Conservation (phyloP, 2,888 invertebrate genomes). For the Apodemia mormo region DNA sequence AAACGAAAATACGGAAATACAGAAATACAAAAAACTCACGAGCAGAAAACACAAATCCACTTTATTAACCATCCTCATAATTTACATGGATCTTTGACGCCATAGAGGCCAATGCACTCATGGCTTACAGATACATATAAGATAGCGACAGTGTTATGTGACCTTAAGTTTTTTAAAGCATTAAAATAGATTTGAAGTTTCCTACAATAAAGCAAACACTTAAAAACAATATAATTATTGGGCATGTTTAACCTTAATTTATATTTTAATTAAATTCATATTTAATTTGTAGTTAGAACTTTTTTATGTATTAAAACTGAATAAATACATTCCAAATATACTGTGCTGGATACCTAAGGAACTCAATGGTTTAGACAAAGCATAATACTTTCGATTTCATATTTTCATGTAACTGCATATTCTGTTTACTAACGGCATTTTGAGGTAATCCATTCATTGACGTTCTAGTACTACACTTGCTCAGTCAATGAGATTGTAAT, state of each 20-base stretch:
- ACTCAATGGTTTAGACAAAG: no score
- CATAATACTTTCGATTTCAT: no score
- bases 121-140: neutral
- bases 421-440: no score
- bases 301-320: neutral
- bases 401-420: no score
- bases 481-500: no score
- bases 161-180: conserved; percentile 1
- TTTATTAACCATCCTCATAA: neutral
- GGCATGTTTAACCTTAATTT: neutral
- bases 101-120: conserved; percentile 16
- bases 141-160: conserved; percentile 6
- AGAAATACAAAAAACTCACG: neutral
- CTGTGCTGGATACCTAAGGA: no score
- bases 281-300: neutral
- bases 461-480: no score
- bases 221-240: no score
- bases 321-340: neutral
- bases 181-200: neutral
- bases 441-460: no score
- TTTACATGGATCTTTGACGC: conserved; percentile 15
- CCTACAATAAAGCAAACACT: neutral
- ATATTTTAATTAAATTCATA: neutral
- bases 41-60: neutral
- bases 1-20: neutral